A percentile compares a stretch with the other conserved stretches of the same genome.
phyloP scores from a whole-genome alignment of 2,888 invertebrate genomes.

The Drosophila subquinaria region DNA sequence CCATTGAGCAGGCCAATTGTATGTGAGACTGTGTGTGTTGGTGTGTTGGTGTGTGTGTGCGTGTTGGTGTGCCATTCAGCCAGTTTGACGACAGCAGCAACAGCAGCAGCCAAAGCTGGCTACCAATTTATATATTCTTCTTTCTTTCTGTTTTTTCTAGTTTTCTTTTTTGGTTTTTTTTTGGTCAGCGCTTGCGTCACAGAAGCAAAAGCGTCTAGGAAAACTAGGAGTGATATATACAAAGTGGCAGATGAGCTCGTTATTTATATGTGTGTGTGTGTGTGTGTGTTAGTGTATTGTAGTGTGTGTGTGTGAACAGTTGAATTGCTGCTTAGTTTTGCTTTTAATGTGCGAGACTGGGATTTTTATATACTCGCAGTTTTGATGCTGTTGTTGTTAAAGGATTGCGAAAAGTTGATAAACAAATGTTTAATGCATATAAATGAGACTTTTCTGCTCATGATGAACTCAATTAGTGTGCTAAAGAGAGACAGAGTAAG shows the following conservation, averaged over 20 bases:
- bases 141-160: conserved; percentile 15
- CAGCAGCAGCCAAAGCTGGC: conserved; percentile 48
- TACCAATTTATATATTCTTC: conserved; percentile 37
- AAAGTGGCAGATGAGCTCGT: conserved; percentile 45
- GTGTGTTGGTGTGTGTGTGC: conserved; percentile 21
- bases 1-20: conserved; percentile 78
- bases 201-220: conserved; percentile 53
- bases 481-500: not conserved
- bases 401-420: conserved; percentile 57
- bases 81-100: conserved; percentile 78
- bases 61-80: conserved; percentile 71
- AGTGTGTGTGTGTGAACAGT: conserved; percentile 8
- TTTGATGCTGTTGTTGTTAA: conserved; percentile 25
- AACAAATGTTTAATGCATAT: conserved; percentile 48
- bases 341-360: conserved; percentile 52
- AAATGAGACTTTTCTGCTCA: conserved; percentile 20
- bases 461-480: conserved; percentile 52
- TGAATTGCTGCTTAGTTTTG: conserved; percentile 45
- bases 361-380: conserved; percentile 28
- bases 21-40: conserved; percentile 19
- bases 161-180: conserved; percentile 15
- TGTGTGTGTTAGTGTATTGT: not conserved
- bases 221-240: conserved; percentile 53
- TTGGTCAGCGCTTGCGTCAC: conserved; percentile 66
- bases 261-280: conserved; percentile 15